These are phyloP conservation scores for Odontamblyopus lacepedii DNA, from an alignment of 2,797 vertebrate genomes.

Conservation along the genomic window DNA sequence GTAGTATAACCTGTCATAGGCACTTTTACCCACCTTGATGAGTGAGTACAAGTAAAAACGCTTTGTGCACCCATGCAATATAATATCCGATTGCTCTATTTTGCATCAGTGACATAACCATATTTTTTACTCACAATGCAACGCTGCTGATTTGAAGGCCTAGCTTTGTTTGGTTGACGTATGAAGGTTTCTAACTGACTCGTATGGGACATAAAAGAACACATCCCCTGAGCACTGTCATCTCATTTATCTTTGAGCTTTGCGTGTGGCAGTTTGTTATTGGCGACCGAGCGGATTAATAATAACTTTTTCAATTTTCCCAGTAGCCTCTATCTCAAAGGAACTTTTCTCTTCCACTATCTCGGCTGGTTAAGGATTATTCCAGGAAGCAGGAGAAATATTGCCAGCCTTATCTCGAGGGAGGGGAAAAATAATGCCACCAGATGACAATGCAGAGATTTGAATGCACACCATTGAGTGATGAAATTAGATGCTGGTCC, in stretches of 20 bases:
- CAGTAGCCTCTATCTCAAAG: constrained; percentile 59
- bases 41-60: too few relatives aligned
- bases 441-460: constrained; percentile 52
- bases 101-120: background rate
- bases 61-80: too few relatives aligned
- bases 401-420: constrained; percentile 46
- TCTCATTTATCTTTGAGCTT: constrained; percentile 17
- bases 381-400: constrained; percentile 52
- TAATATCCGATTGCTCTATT: too few relatives aligned
- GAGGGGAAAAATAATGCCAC: constrained; percentile 39
- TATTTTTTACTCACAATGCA: background rate
- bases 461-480: constrained; percentile 45
- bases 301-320: constrained; percentile 67
- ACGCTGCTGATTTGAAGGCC: background rate
- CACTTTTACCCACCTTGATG: too few relatives aligned
- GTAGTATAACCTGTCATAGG: too few relatives aligned
- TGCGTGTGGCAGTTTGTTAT: constrained; percentile 11
- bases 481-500: constrained; percentile 49
- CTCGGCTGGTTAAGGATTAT: constrained; percentile 61
- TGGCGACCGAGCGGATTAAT: constrained; percentile 51
- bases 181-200: constrained; percentile 5
- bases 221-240: background rate
- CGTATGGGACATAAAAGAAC: constrained; percentile 18
- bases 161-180: background rate
- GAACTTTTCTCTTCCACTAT: constrained; percentile 59